Evolutionary conservation across 2,888 invertebrate genomes (phyloP), one percentile per base, ranked within the genome.

Genomic region (Temnothorax rugatulus): DNA sequence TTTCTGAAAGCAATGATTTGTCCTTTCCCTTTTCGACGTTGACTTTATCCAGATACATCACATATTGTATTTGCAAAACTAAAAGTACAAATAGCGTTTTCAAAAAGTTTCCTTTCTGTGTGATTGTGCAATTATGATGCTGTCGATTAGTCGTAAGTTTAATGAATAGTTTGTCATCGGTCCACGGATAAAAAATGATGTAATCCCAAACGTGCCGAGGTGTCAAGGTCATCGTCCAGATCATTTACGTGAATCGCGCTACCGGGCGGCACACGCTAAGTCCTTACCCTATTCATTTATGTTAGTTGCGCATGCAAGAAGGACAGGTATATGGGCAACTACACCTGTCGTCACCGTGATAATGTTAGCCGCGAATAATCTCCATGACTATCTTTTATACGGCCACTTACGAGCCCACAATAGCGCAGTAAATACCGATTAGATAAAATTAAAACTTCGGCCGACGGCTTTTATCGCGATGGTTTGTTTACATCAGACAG

Each of bases 241-340:
- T 86, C 84, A 87, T 85, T 89, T 82, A 71, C 87, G 86, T 79
- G 84, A 87, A 86, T 85, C 84, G 61, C 82, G 86, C 73, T 54
- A 69, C 71, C 79, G 47, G 66, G 83, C 77, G 85, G 85, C 88
- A 87, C 86, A 89, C 86, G 89, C 86, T 82, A 89, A 84, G 85
- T 87, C 71, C 84, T 81, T 85, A 87, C 82, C 87, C 90, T 86
- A 89, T 91, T 89, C 90, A 89, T 90, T 92, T 90, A 92, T 91
- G 92, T 90, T 88, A 86, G 86, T 90, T 91, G 89, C 86, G 90
- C 93, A 93, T 93, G 93, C 93, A 91, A 93, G 88, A 92, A 87
- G 90, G 88, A 92, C 92, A 90, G 91, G 91, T 90, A 90, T 90
- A 90, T 85, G 87, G 90, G 89, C 89, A 91, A 91, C 90, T 91